These are phyloP conservation scores for Orthosia cruda DNA, from an alignment of 2,888 invertebrate genomes.

Conservation along the genomic window DNA sequence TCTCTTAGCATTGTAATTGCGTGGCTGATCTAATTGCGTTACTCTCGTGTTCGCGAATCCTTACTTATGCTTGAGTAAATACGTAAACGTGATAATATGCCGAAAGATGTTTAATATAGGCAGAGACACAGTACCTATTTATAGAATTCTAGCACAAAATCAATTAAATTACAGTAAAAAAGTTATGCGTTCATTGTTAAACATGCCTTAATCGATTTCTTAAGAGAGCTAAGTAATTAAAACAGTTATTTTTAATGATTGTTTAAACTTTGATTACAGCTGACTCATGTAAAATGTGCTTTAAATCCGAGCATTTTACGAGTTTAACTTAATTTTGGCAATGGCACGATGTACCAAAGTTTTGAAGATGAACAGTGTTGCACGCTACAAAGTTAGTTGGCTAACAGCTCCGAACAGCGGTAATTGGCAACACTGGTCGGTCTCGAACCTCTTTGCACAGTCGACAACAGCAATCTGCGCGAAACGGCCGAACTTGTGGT, in stretches of 20 bases:
- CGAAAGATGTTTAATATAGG: neutral
- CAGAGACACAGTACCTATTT: no score
- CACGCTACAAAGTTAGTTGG: constrained; percentile 31
- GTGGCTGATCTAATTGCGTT: constrained; percentile 36
- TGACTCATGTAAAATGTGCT: neutral
- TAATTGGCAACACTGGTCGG: constrained; percentile 35
- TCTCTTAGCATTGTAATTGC: constrained; percentile 42
- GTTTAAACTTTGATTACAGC: no score
- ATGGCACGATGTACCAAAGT: neutral
- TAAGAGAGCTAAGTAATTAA: neutral
- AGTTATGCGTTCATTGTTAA: neutral
- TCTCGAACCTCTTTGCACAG: constrained; percentile 33
- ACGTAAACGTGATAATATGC: neutral
- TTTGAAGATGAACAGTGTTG: constrained; percentile 1
- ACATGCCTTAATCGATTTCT: neutral
- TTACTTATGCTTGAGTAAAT: constrained; percentile 2
- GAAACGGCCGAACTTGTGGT: constrained; percentile 48
- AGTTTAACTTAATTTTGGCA: constrained; percentile 2
- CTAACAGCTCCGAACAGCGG: constrained; percentile 10
- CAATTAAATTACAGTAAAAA: neutral
- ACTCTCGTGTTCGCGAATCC: constrained; percentile 4
- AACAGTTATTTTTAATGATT: neutral
- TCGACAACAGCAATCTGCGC: constrained; percentile 35
- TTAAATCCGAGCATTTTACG: neutral
- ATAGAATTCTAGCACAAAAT: neutral